A percentile compares a stretch with the other conserved stretches of the same genome.
phyloP scores from a whole-genome alignment of 2,797 vertebrate genomes.

The Rhodeus uyekii region DNA sequence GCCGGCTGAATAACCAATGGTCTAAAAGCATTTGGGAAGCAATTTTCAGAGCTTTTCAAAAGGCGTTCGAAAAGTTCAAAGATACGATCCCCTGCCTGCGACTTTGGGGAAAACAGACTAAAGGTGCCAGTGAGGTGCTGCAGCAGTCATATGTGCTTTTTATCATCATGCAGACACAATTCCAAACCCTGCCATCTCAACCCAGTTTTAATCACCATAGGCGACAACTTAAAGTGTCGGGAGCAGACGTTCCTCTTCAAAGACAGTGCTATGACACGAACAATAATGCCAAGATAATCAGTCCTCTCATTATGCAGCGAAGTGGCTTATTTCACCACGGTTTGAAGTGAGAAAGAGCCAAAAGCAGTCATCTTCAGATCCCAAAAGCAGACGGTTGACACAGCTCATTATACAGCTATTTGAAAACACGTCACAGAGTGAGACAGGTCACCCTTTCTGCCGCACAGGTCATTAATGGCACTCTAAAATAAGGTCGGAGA shows the following conservation, averaged over 20 bases:
- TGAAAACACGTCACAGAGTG: slow-evolving; percentile 49
- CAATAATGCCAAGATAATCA: slow-evolving; percentile 66
- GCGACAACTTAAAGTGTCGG: slow-evolving; percentile 52
- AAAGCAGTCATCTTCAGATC: slow-evolving; percentile 39
- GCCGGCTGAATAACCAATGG: slow-evolving; percentile 29
- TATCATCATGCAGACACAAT: slow-evolving; percentile 34
- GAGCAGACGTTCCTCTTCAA: slow-evolving; percentile 59
- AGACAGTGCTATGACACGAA: slow-evolving; percentile 55
- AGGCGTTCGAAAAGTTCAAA: slow-evolving; percentile 18
- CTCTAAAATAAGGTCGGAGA: slow-evolving; percentile 14
- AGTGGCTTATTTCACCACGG: slow-evolving; percentile 49
- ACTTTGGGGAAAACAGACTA: slow-evolving; percentile 34
- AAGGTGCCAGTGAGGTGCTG: slow-evolving; percentile 35
- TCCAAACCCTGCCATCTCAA: slow-evolving; percentile 19
- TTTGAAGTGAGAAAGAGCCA: slow-evolving; percentile 46
- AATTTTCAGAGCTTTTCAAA: slow-evolving; percentile 38
- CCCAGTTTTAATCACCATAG: slow-evolving; percentile 64
- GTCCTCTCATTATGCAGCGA: slow-evolving; percentile 66
- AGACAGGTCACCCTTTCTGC: slow-evolving; percentile 44
- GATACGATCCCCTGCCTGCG: background rate
- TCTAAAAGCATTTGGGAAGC: slow-evolving; percentile 33
- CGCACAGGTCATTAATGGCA: slow-evolving; percentile 25
- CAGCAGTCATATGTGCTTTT: slow-evolving; percentile 56
- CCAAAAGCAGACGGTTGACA: slow-evolving; percentile 43
- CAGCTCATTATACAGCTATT: slow-evolving; percentile 56